Base-by-base conservation (phyloP, 2,113 vertebrate genomes). In the Furnarius figulus region DNA sequence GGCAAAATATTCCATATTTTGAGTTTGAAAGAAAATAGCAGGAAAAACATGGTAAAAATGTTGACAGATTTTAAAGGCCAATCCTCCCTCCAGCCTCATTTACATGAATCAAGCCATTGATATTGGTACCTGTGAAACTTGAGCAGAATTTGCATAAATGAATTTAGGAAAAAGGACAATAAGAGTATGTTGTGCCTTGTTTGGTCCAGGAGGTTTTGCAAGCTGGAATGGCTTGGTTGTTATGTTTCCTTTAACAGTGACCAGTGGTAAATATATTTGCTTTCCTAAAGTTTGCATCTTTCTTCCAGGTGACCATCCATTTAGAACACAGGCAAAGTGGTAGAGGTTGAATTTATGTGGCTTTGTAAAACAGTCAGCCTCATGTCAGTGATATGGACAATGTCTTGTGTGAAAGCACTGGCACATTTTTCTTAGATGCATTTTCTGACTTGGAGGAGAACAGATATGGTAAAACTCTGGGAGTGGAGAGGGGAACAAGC, bases 321-420 rank as follows among this genome's bases (percentile, higher is more conserved):
- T 93, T 93, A 67, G 49, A 90, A 40, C 6, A 27, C 25, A 15
- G 10, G 39, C 65, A 75, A 56, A 30, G 56, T 63, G 15, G 14
- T 30, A 53, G 18, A 71, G 28, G 6, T 28, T 94, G 73, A 79
- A 37, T 90, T 65, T 82, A 17, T 33, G 28, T 67, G 9, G 86
- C 53, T 74, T 78, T 62, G 65, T 24, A 75, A 23, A 90, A 44
- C n/a, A 66, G 28, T 22, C 27, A 86, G 31, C 52, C n/a, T 73
- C 56, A 15, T 1, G 0, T 42, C 44, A 40, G 31, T 25, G 44
- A 46, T 65, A 28, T 9, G 28, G 44, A 39, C 0, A 0, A 50
- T 52, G 24, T 39, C 49, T 40, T 67, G 33, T 33, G 8, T 23
- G 46, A 75, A 88, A 72, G 46, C 27, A 25, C 14, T 44, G 73